phyloP scores from a whole-genome alignment of 2,888 invertebrate genomes.

The Pyralis farinalis region DNA sequence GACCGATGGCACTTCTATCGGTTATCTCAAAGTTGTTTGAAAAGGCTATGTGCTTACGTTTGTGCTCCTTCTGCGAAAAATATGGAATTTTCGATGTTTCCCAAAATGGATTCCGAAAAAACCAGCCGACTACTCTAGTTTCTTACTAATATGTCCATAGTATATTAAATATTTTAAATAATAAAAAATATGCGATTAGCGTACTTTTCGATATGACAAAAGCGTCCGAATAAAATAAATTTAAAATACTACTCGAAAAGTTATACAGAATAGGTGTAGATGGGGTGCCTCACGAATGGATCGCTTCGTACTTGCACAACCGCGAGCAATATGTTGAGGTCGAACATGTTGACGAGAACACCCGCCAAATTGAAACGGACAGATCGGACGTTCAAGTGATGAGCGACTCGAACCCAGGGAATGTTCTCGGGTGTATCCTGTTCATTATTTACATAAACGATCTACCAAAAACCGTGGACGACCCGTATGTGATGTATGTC shows the following conservation, averaged over 20 bases:
- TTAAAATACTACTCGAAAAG: slow-evolving; percentile 10
- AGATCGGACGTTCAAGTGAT: no score
- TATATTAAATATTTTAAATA: slow-evolving; percentile 6
- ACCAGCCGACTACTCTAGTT: not conserved
- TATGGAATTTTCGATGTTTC: slow-evolving; percentile 9
- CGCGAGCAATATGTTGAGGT: slow-evolving; percentile 1
- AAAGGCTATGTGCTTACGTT: slow-evolving; percentile 10
- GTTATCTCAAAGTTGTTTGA: slow-evolving; percentile 14
- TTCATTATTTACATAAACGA: no score
- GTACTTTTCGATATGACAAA: slow-evolving; percentile 14
- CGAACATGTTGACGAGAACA: no score
- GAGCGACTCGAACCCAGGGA: no score
- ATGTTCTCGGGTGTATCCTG: no score
- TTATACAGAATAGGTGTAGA: no score
- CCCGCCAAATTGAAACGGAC: no score
- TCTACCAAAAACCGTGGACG: no score
- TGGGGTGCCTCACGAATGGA: no score
- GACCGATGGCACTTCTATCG: slow-evolving; percentile 13
- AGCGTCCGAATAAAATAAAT: slow-evolving; percentile 14
- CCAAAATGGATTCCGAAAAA: slow-evolving; percentile 15
- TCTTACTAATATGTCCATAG: slow-evolving; percentile 11
- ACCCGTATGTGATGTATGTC: no score
- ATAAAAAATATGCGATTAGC: slow-evolving; percentile 10
- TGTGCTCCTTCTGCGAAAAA: slow-evolving; percentile 13
- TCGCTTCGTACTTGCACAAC: no score